Evolutionary conservation across 2,797 vertebrate species (phyloP).

Genomic region (Capromys pilorides): DNA sequence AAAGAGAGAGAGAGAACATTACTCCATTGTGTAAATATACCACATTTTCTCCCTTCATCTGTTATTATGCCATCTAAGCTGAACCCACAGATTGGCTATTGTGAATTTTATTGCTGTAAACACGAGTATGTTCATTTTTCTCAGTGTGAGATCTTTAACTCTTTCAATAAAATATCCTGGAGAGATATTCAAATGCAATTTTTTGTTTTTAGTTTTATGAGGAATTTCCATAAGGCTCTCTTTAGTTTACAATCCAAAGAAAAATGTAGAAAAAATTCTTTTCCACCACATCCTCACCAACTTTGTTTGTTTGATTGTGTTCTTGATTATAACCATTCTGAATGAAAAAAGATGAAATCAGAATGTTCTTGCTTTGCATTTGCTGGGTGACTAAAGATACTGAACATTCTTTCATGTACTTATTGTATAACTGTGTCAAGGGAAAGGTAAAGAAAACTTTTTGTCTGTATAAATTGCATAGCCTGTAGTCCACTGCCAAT

Average conservation of each 20-base stretch:
- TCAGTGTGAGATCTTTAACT: background rate
- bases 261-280: background rate
- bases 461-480: background rate
- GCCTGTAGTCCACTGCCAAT: background rate
- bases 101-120: background rate
- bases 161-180: background rate
- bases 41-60: background rate
- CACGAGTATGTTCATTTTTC: background rate
- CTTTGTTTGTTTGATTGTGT: background rate
- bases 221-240: background rate
- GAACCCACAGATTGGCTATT: background rate
- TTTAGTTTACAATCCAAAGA: background rate
- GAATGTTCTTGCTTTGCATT: background rate
- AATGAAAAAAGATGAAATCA: background rate
- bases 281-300: background rate
- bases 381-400: background rate
- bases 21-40: background rate
- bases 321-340: background rate
- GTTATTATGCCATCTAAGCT: background rate
- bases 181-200: background rate
- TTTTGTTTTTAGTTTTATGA: background rate
- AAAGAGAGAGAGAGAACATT: background rate
- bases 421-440: background rate
- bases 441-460: background rate
- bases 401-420: background rate